Evolutionary conservation across 2,888 invertebrate species (phyloP).

Genomic region (Hedychridium roseum): DNA sequence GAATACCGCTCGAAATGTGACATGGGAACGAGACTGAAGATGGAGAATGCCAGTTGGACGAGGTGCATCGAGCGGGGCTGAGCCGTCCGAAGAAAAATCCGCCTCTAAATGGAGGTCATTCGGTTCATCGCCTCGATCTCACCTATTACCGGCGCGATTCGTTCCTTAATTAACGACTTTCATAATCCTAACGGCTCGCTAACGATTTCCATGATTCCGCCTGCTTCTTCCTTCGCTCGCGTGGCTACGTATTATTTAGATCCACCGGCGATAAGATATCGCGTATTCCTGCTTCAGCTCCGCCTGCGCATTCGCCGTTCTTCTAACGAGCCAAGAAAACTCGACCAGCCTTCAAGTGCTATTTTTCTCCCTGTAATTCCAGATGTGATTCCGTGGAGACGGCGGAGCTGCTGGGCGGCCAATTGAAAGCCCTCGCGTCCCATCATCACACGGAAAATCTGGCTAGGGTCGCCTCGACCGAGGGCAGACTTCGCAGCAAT

Average conservation of each 20-base stretch:
- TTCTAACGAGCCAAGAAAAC: no score
- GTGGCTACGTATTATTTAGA: no score
- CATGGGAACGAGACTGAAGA: neutral
- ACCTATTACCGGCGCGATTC: slow-evolving; percentile 19
- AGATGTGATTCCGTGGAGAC: slow-evolving; percentile 95
- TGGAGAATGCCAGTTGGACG: neutral
- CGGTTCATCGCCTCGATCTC: slow-evolving; percentile 33
- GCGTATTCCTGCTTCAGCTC: no score
- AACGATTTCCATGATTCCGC: slow-evolving; percentile 25
- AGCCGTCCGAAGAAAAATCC: slow-evolving; percentile 2
- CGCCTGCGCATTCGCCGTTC: no score
- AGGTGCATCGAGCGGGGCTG: neutral
- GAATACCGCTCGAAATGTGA: neutral
- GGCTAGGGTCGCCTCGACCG: slow-evolving; percentile 68
- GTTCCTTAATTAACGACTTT: slow-evolving; percentile 38
- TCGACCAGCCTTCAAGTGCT: no score
- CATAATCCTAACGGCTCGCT: slow-evolving; percentile 37
- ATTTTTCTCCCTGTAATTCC: no score
- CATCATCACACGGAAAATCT: slow-evolving; percentile 58
- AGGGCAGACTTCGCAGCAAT: slow-evolving; percentile 86
- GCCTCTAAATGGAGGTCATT: slow-evolving; percentile 20
- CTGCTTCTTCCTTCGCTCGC: no score
- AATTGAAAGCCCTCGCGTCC: slow-evolving; percentile 77
- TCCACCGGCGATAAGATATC: no score
- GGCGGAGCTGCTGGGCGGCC: slow-evolving; percentile 85